A percentile compares a stretch with the other conserved stretches of the same genome.
These are phyloP conservation scores for Gymnoscopelus braueri DNA, from an alignment of 2,797 vertebrate genomes.

Conservation along the genomic window DNA sequence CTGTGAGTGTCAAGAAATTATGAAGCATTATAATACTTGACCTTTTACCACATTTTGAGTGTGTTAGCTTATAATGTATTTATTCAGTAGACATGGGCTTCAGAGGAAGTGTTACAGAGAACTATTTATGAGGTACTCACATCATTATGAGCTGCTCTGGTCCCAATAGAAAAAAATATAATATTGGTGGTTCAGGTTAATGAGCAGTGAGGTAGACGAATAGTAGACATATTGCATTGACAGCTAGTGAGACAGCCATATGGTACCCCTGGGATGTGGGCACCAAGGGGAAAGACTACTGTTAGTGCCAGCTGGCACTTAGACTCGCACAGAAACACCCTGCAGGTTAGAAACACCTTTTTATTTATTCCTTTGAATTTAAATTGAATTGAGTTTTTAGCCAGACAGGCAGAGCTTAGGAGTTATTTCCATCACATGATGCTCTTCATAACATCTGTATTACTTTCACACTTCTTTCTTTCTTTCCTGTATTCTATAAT, in stretches of 20 bases:
- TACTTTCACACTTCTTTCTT: background rate
- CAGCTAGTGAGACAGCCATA: slow-evolving; percentile 63
- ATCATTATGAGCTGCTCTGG: slow-evolving; percentile 3
- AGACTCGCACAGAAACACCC: slow-evolving; percentile 36
- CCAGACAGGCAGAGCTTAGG: slow-evolving; percentile 26
- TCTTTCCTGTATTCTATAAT: background rate
- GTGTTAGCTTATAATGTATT: too few species aligned
- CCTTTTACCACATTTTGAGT: too few species aligned
- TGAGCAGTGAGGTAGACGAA: slow-evolving; percentile 8
- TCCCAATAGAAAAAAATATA: slow-evolving; percentile 8
- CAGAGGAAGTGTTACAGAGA: too few species aligned
- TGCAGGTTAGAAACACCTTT: slow-evolving; percentile 51
- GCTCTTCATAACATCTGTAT: too few species aligned
- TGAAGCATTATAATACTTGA: too few species aligned
- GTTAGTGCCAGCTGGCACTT: slow-evolving; percentile 66
- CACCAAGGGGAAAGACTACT: slow-evolving; percentile 29
- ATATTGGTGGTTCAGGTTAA: slow-evolving; percentile 17
- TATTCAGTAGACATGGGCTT: too few species aligned
- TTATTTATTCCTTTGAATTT: background rate
- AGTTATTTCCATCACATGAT: too few species aligned
- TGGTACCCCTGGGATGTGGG: slow-evolving; percentile 43
- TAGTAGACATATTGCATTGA: slow-evolving; percentile 34
- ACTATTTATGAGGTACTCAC: too few species aligned
- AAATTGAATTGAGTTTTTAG: background rate
- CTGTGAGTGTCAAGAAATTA: too few species aligned